Evolutionary conservation across 2,888 invertebrate genomes (phyloP).

Genomic region (Tinea trinotella): DNA sequence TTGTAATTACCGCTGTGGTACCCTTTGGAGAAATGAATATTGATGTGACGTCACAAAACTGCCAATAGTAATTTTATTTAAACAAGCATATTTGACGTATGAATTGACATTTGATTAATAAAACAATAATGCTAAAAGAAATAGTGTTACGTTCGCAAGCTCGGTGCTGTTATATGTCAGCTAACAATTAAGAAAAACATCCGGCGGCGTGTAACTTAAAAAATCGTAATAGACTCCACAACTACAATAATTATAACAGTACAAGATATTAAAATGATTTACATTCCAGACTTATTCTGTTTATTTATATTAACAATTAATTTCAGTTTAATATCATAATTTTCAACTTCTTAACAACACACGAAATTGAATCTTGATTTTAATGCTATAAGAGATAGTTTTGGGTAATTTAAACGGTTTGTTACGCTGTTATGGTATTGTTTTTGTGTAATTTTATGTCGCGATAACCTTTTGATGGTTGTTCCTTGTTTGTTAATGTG

Average conservation of each 20-base stretch:
- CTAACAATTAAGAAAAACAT: too few species aligned
- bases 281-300: neutral
- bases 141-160: too few species aligned
- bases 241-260: neutral
- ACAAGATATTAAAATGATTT: slow-evolving; percentile 4
- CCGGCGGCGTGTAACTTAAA: too few species aligned
- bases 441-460: slow-evolving; percentile 26
- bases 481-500: slow-evolving; percentile 26
- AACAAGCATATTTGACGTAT: too few species aligned
- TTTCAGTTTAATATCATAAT: slow-evolving; percentile 16
- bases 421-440: neutral
- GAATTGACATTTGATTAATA: too few species aligned
- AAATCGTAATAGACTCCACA: too few species aligned
- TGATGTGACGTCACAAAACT: too few species aligned
- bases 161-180: too few species aligned
- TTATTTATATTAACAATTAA: slow-evolving; percentile 16
- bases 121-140: too few species aligned
- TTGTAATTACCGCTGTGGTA: too few species aligned
- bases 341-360: slow-evolving; percentile 2
- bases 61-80: too few species aligned
- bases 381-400: slow-evolving; percentile 23
- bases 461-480: slow-evolving; percentile 28
- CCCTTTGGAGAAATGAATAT: too few species aligned
- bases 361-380: slow-evolving; percentile 27
- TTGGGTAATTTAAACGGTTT: neutral